Evolutionary conservation across 2,888 invertebrate species (phyloP), one percentile per base, ranked within the genome.

Genomic region (Megalurothrips usitatus): DNA sequence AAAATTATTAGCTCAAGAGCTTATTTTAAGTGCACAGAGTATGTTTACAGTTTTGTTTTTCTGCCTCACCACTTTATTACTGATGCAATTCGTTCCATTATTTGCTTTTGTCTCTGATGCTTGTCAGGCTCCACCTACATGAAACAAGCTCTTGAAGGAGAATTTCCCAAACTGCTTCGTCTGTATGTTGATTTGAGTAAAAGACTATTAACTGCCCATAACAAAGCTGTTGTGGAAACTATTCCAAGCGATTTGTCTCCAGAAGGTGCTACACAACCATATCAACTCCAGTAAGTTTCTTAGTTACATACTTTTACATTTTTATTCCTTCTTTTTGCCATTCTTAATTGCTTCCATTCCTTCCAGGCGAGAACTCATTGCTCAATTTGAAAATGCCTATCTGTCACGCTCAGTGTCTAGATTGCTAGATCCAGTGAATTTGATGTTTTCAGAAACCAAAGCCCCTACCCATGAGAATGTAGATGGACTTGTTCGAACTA

Each of bases 121-220:
- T 78, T 82, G 81, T 79, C 80, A 85, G 85, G 82, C 79, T 89
- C 90, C 0, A 87, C 88, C 47, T 88, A 89, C 84, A 91, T 96
- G 78, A 94, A 93, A 85, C 95, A 96, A 87, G 93, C 94, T 81
- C 89, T 96, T 81, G 96, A 96, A 87, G 94, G 94, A 81, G 96
- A 96, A 86, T 96, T 93, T 87, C 96, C 96, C 9, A 95, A 93
- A 87, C 89, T 96, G 68, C 88, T 96, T n/a, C 92, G 94, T 85
- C 91, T 93, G 84, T 95, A 93, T 86, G 91, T 92, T 86, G 95
- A 95, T 85, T 89, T 95, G 84, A 91, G 92, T 83, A 91, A 92
- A 82, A 90, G 92, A 84, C 88, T 95, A 3, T 92, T 92, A 82
- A 86, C 83, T 6, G 82, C 82, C 75, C 48, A 80, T 23, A 79